Evolutionary conservation across 2,888 invertebrate species (phyloP), one percentile per base, ranked within the genome.

Genomic region (Oxytorus armatus): DNA sequence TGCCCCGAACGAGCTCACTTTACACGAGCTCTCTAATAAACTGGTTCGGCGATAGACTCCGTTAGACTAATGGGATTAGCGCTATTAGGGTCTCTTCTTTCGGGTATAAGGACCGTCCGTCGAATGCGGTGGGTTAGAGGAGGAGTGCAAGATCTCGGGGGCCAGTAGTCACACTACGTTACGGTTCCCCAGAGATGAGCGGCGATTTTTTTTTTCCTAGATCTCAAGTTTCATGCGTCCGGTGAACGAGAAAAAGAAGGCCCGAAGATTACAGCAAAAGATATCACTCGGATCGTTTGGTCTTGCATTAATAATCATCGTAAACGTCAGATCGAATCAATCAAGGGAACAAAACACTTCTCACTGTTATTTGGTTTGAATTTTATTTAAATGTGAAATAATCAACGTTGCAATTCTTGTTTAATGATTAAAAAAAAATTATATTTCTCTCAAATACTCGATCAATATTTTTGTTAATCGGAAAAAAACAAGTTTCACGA

Each of bases 21-120:
- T 57, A 25, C 25, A 21, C 49, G 55, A 23, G 70, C 57, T 83
- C 80, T 84, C 84, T 81, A 69, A 82, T 83, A 83, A 86, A 88
- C 86, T 85, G 85, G 86, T 85, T 85, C 70, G 77, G 61, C 51
- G 72, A 65, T 66, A 75, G 85, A 86, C 83, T 86, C 83, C 85
- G 82, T 84, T 86, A 83, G 16, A 18, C 33, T 49, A 88, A 88
- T 87, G 86, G 84, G 87, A 87, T 88, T 86, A 87, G 86, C 80
- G 81, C 85, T 84, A 53, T 66, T 87, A 87, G 83, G 83, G 84
- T 85, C 84, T 81, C 44, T 63, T 42, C 53, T 59, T 65, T 65
- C 42, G 69, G 44, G 47, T 53, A 68, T 57, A 36, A 49, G 14
- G 51, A 69, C 36, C 69, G 53, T 55, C 59, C 7, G 23, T 2